phyloP scores from a whole-genome alignment of 2,888 invertebrate species.

The Cremastobaeus sp. region DNA sequence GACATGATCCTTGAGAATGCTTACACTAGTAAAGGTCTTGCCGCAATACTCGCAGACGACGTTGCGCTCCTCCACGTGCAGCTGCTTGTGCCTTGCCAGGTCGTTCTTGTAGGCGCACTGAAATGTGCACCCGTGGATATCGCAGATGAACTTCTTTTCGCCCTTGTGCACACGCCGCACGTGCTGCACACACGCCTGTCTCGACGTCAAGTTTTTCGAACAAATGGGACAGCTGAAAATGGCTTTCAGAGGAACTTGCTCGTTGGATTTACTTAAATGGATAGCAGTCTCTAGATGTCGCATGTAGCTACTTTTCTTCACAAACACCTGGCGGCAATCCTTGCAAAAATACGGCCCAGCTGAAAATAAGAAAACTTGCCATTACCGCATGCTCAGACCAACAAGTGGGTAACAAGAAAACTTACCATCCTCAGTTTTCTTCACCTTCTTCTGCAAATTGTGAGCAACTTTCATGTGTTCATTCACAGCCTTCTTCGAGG shows the following conservation, averaged over 20 bases:
- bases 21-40: conserved; percentile 73
- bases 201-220: conserved; percentile 71
- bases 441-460: conserved; percentile 54
- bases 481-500: conserved; percentile 69
- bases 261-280: conserved; percentile 65
- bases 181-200: conserved; percentile 72
- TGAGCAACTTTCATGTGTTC: conserved; percentile 66
- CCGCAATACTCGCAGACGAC: conserved; percentile 75
- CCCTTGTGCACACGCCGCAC: conserved; percentile 71
- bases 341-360: conserved; percentile 66
- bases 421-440: conserved; percentile 61
- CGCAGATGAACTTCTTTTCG: conserved; percentile 70
- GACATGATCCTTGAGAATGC: conserved; percentile 74
- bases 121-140: conserved; percentile 71
- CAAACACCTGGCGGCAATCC: conserved; percentile 67
- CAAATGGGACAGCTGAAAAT: conserved; percentile 71
- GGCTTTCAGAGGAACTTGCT: conserved; percentile 65
- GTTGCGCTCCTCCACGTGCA: conserved; percentile 72
- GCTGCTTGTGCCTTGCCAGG: conserved; percentile 71
- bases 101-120: conserved; percentile 72
- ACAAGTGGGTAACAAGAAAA: background rate
- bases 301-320: conserved; percentile 66
- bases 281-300: conserved; percentile 66
- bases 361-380: conserved; percentile 33
- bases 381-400: too few relatives aligned